Conservation (phyloP, 2,888 invertebrate genomes). For the Sycophila texana region DNA sequence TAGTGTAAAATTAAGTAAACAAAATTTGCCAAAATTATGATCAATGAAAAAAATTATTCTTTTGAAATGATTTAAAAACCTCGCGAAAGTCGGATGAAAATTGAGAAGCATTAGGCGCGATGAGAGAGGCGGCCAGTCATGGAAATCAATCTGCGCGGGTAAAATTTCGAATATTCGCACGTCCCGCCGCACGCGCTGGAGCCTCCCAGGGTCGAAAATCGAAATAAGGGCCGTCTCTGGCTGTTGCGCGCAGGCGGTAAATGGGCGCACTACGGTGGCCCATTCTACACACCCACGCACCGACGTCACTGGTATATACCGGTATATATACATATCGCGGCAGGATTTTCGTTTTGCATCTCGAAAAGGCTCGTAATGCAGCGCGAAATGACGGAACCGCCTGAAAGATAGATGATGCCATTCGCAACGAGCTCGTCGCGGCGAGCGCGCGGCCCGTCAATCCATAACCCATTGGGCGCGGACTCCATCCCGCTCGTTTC, state of each 20-base stretch:
- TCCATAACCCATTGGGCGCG: slow-evolving; percentile 65
- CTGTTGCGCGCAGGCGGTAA: too few species aligned
- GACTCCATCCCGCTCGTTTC: slow-evolving; percentile 1
- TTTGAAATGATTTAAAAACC: background rate
- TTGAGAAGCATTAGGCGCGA: too few species aligned
- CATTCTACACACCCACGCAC: background rate
- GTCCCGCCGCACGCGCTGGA: background rate
- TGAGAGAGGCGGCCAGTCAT: too few species aligned
- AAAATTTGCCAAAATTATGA: background rate
- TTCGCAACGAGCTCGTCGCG: slow-evolving; percentile 63
- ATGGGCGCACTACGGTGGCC: too few species aligned
- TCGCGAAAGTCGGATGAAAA: too few species aligned
- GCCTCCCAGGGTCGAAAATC: background rate
- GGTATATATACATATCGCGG: slow-evolving; percentile 19
- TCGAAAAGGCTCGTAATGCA: slow-evolving; percentile 54
- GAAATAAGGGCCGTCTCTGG: background rate
- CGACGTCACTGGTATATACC: too few species aligned
- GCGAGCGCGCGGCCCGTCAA: slow-evolving; percentile 64
- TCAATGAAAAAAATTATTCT: too few species aligned
- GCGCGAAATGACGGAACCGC: slow-evolving; percentile 67
- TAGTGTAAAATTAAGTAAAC: background rate
- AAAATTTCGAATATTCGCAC: slow-evolving; percentile 43
- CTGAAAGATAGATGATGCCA: slow-evolving; percentile 73
- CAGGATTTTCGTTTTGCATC: slow-evolving; percentile 32
- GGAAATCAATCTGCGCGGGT: slow-evolving; percentile 30